phyloP scores from a whole-genome alignment of 2,888 invertebrate genomes.

The Tetheella fluctuosa region DNA sequence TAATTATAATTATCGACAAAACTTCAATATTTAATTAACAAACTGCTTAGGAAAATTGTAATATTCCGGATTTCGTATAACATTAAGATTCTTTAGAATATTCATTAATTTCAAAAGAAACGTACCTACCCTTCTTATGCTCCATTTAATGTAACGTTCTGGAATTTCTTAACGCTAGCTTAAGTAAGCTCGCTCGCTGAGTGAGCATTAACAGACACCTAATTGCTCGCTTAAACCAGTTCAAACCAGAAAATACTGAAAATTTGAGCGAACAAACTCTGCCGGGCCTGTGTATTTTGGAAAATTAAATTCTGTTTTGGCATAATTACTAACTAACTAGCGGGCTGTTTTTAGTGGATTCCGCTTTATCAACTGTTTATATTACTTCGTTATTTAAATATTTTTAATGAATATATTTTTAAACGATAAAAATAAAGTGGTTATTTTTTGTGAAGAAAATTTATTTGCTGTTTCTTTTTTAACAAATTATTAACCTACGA shows the following conservation, averaged over 20 bases:
- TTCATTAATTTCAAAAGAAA: conserved; percentile 20
- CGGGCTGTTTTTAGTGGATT: background rate
- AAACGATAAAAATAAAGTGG: background rate
- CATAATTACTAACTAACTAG: conserved; percentile 5
- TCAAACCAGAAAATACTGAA: conserved; percentile 14
- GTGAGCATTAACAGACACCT: conserved; percentile 34
- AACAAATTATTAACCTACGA: no score
- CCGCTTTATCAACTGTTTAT: background rate
- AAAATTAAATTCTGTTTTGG: conserved; percentile 6
- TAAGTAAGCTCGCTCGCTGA: conserved; percentile 25
- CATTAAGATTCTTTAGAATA: conserved; percentile 10
- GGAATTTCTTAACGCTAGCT: conserved; percentile 33
- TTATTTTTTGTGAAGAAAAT: no score
- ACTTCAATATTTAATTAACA: background rate
- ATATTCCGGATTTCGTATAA: background rate
- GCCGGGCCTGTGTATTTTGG: conserved; percentile 1
- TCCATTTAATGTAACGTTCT: background rate
- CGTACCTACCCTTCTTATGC: conserved; percentile 4
- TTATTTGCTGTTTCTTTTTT: no score
- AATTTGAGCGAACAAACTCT: conserved; percentile 7
- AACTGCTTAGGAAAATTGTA: background rate
- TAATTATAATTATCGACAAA: background rate
- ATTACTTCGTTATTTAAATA: background rate
- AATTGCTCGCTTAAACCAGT: conserved; percentile 38
- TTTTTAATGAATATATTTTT: background rate